Base-by-base conservation (phyloP, 2,888 invertebrate genomes). In the Scaptomyza reducta region DNA sequence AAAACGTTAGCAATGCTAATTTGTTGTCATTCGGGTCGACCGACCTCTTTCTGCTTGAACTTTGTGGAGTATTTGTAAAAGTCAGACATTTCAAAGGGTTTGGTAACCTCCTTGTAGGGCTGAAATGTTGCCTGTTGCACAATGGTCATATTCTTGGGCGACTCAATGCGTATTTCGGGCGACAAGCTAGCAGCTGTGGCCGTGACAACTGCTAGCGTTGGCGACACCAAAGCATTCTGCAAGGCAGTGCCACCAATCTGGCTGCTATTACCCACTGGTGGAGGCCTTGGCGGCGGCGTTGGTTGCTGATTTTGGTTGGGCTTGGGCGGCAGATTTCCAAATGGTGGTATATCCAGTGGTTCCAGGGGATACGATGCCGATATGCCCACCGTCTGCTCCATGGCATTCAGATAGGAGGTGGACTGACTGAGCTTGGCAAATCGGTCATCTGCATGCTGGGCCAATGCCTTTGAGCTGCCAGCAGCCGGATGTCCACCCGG, bases 21-120 rank as follows among this genome's bases (percentile, higher is more conserved):
- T 38, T 46, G n/a, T 46, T 61, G 84, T 87, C 81, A 83, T 56
- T 81, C 80, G 25, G 80, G 84, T 60, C 87, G 69, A 49, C 76
- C 72, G 72, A 59, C 33, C 51, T 90, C 91, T 78, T 93, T 94
- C 77, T 97, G 95, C 69, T 98, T 94, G 91, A 96, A 97, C 90
- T 98, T 97, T 6, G 97, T 98, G 54, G 98, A 98, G 91, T 99
- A 99, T 92, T 98, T 99, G 91, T 98, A 99, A 91, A 98, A 98
- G 92, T 99, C 99, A 0, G 98, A 96, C 97, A 98, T 98, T 93
- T 98, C 98, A 92, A 98, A 99, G 3, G 98, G 98, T 90, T 99
- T 99, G 0, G 97, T 97, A 60, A 97, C 96, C 92, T 99, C 98
- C 87, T 97, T 94, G 90, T 97, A 97, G 0, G 97, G 97, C 91